These are phyloP conservation scores for Camelus bactrianus DNA, from an alignment of 2,113 vertebrate genomes.

Conservation along the genomic window DNA sequence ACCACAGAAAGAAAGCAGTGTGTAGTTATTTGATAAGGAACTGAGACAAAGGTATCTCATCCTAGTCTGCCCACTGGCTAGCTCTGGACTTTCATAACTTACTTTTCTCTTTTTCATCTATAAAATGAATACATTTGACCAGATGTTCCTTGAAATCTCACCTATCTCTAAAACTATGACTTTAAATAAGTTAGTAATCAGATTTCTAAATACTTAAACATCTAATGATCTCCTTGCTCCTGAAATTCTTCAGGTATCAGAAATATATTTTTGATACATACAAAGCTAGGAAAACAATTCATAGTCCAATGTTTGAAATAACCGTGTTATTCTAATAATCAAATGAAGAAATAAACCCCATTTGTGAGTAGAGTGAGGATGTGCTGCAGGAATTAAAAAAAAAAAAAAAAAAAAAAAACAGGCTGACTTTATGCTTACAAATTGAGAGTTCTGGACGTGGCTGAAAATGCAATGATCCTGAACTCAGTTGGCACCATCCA, in stretches of 20 bases:
- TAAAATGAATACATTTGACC: neutral
- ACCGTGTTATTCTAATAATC: neutral
- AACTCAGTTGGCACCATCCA: neutral
- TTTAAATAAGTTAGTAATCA: neutral
- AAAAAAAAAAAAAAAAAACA: neutral
- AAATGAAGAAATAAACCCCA: neutral
- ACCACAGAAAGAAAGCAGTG: neutral
- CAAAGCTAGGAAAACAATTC: neutral
- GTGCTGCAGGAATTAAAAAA: neutral
- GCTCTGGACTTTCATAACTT: neutral
- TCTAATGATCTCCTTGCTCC: neutral
- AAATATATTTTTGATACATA: neutral
- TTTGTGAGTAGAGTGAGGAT: neutral
- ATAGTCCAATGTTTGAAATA: neutral
- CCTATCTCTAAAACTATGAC: neutral
- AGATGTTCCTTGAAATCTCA: neutral
- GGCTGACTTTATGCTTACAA: neutral
- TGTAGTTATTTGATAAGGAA: neutral
- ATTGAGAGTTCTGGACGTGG: neutral
- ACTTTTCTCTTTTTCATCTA: neutral
- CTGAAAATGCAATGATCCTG: conserved; percentile 38
- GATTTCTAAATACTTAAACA: neutral
- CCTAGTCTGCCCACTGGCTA: neutral
- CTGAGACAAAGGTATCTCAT: neutral
- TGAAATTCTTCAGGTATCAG: neutral